Evolutionary conservation across 2,888 invertebrate species (phyloP), one percentile per base, ranked within the genome.

Genomic region (Sminthurinus aureus): DNA sequence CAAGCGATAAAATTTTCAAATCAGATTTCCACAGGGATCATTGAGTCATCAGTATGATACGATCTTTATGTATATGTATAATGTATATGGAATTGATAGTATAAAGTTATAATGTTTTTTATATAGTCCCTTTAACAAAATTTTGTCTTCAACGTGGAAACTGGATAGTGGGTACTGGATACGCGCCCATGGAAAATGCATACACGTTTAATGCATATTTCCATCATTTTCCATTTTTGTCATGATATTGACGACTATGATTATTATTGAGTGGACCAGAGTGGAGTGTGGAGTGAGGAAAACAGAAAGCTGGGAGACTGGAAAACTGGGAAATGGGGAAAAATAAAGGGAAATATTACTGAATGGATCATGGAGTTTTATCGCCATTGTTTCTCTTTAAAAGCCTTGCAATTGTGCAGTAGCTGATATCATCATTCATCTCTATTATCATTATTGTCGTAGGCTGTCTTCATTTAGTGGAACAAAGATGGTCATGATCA

Each of bases 1-100:
- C 24, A 71, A 24, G 24, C 71, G 22, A 71, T 71, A 71, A 71
- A 71, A 71, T 24, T 71, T 71, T 71, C 22, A 71, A 71, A 71
- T 71, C 71, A 24, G 71, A 71, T 71, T 71, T 71, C 24, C 26
- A 58, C 58, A 58, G 18, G 18, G 38, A 38, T 38, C 38, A 38
- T 38, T 38, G 38, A 38, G 38, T 38, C 38, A 38, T 38, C 38
- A 38, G 6, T 6, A 38, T 38, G 58, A 58, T 58, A 58, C 58
- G 4, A 58, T 58, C 58, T 58, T 38, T 38, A 38, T 38, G 38
- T 38, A 38, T 38, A 38, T 38, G 1, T 38, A 38, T 38, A 38
- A 38, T 38, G 38, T 38, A 38, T 38, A 38, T 38, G 1, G 38
- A 38, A 38, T 38, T 4, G 38, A 38, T 6, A 38, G 38, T 38